Base-by-base conservation (phyloP, 2,797 vertebrate genomes). In the Melanotaenia maccullochi region DNA sequence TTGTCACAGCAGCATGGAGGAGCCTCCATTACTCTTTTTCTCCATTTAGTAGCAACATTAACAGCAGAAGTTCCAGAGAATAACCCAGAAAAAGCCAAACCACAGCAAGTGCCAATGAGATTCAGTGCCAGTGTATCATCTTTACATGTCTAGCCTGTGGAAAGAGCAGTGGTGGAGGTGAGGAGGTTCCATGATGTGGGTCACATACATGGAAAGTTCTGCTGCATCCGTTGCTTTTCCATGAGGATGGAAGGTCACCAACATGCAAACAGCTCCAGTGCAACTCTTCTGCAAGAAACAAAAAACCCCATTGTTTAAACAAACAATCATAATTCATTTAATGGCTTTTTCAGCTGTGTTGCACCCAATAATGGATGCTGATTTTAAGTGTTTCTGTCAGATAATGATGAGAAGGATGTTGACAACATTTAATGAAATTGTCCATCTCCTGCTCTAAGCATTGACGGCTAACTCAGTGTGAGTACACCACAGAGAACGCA, bases 391-490 rank as follows among this genome's bases (percentile, higher is more conserved):
- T 62, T 68, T 82, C 65, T 83, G 82, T 61, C 88, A 84, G 81
- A 77, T 83, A 84, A 76, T 61, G 76, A 83, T 79, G 73, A 85
- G 81, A 81, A 49, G 79, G 57, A 52, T 22, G 68, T 70, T 75
- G 81, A 87, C 77, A 75, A 78, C 25, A 73, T 89, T 88, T 78
- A 76, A 60, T 79, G 63, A 81, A 87, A 83, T 80, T 88, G 87
- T 87, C 89, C 79, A 81, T 89, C 86, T 89, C 69, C 79, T 35
- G 62, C 60, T 88, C 72, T 49, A 62, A 71, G 65, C 78, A 64
- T 80, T 87, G 84, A 89, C 51, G 83, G 78, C 84, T 90, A 88
- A 91, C 83, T 91, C 40, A 92, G 90, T 92, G 90, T 92, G 71
- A 85, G 82, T 13, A 64, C 87, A 89, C 91, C 92, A 71, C 91